A percentile compares a stretch with the other conserved stretches of the same genome.
Conservation (phyloP, 1,140 invertebrate species). For the Calliphora vicina region DNA sequence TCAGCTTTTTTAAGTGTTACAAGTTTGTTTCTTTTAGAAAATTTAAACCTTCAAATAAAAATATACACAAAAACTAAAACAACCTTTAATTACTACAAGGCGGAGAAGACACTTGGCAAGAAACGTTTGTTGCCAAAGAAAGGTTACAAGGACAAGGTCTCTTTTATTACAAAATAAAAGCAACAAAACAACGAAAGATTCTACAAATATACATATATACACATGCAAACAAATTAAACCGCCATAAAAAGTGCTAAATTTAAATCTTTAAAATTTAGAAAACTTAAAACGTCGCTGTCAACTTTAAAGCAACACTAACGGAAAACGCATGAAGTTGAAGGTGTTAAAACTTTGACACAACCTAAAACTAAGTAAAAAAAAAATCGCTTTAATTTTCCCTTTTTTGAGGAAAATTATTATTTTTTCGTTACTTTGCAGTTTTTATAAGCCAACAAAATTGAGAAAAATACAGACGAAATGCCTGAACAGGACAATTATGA, state of each 20-base stretch:
- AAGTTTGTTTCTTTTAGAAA: background rate
- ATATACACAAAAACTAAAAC: background rate
- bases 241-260: background rate
- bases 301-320: background rate
- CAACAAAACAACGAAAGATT: background rate
- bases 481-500: conserved; percentile 61
- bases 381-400: background rate
- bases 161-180: background rate
- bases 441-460: background rate
- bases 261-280: background rate
- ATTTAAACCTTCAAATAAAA: background rate
- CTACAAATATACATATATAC: background rate
- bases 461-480: conserved; percentile 43
- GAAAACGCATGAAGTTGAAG: background rate
- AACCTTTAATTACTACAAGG: conserved; percentile 1
- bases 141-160: conserved; percentile 29
- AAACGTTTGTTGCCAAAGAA: background rate
- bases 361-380: background rate
- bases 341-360: background rate
- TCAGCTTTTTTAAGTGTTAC: background rate
- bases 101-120: background rate
- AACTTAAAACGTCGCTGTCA: background rate
- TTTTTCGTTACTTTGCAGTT: background rate
- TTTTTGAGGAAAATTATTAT: background rate
- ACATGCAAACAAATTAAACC: background rate